A percentile compares a stretch with the other conserved stretches of the same genome.
These are phyloP conservation scores for Oryzias celebensis DNA, from an alignment of 2,113 vertebrate genomes.

Conservation along the genomic window DNA sequence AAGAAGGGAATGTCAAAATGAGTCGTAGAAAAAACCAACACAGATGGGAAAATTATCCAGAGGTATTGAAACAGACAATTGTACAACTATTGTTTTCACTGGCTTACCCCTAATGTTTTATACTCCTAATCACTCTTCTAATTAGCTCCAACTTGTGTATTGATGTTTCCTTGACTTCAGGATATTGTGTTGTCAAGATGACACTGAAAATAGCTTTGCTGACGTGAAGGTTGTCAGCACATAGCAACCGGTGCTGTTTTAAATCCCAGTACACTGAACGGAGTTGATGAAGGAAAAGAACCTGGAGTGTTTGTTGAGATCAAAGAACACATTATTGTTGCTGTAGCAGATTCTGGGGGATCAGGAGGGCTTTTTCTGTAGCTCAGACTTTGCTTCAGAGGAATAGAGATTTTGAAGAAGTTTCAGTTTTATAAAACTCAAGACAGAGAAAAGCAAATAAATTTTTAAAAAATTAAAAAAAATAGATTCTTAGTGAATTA, in stretches of 20 bases:
- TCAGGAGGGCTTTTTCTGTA: not conserved
- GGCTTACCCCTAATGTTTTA: not conserved
- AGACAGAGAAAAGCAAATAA: too few relatives aligned
- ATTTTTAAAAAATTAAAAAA: too few relatives aligned
- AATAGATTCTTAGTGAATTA: too few relatives aligned
- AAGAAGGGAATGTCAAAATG: not conserved
- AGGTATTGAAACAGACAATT: not conserved
- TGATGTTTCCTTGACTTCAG: not conserved
- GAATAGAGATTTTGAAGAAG: not conserved
- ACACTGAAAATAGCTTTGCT: not conserved
- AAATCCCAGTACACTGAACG: conserved; percentile 1
- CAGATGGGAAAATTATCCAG: not conserved
- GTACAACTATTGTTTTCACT: not conserved
- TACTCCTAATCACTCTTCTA: not conserved
- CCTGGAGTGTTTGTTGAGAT: conserved; percentile 6
- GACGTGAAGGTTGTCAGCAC: not conserved
- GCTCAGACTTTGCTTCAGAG: not conserved
- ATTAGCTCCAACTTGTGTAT: not conserved
- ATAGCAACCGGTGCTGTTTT: not conserved
- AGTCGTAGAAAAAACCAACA: not conserved
- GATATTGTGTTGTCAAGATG: not conserved
- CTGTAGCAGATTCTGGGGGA: not conserved
- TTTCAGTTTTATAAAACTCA: too few relatives aligned
- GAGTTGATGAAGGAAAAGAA: conserved; percentile 9
- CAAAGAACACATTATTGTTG: not conserved